Conservation (phyloP, 2,797 vertebrate genomes). For the Phoebastria nigripes region DNA sequence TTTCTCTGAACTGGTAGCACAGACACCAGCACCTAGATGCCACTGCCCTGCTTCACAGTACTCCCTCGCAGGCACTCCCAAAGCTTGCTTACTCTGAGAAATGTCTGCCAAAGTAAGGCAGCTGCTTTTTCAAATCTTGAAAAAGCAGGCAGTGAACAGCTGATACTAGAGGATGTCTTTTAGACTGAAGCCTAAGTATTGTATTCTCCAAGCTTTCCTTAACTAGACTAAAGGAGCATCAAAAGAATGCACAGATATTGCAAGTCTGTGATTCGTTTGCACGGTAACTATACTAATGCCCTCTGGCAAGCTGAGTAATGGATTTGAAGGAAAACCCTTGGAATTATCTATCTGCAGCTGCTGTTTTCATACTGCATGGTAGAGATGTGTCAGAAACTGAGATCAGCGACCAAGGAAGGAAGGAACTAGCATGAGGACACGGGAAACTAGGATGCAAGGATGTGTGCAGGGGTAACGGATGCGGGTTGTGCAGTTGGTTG, state of each 20-base stretch:
- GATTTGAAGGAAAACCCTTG: background rate
- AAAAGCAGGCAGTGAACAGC: background rate
- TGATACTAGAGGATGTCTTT: background rate
- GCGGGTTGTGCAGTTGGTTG: background rate
- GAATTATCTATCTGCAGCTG: background rate
- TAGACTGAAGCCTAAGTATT: background rate
- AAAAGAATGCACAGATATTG: background rate
- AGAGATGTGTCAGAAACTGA: background rate
- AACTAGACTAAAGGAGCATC: background rate
- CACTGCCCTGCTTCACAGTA: background rate
- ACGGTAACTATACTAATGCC: background rate
- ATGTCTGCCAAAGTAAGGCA: background rate
- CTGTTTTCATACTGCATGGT: background rate
- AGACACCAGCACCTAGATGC: background rate
- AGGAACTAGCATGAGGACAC: background rate
- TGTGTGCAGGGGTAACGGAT: background rate
- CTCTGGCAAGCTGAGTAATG: background rate
- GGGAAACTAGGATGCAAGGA: background rate
- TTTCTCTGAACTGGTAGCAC: background rate
- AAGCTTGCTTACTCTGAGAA: background rate
- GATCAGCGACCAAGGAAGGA: background rate
- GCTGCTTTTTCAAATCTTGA: background rate
- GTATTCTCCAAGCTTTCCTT: background rate
- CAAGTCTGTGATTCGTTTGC: background rate
- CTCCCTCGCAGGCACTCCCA: background rate